Conservation (phyloP, 2,797 vertebrate species). For the Falco peregrinus region DNA sequence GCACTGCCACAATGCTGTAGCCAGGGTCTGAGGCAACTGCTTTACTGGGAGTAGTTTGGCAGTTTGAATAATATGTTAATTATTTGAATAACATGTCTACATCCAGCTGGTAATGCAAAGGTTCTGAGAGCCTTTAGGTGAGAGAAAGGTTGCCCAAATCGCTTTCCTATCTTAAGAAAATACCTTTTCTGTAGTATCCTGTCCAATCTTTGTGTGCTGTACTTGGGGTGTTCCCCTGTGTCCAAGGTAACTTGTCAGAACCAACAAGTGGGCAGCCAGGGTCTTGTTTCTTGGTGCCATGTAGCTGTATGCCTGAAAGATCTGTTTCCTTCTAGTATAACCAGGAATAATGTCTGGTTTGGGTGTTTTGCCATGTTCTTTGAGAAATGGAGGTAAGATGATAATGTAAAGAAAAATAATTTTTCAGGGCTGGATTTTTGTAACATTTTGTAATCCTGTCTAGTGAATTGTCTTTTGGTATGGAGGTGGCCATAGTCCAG, state of each 20-base stretch:
- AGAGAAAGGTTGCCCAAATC: not conserved
- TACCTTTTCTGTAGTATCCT: not conserved
- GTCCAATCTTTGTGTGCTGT: not conserved
- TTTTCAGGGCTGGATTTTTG: not conserved
- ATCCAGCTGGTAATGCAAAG: not conserved
- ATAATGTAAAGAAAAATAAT: not conserved
- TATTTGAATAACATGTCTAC: not conserved
- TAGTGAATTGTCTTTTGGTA: not conserved
- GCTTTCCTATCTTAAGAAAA: not conserved
- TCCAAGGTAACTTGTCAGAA: not conserved
- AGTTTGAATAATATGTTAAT: not conserved
- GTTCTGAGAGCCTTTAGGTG: not conserved
- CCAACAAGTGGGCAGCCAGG: too few relatives aligned
- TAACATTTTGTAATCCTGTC: not conserved
- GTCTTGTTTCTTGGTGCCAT: fast-evolving
- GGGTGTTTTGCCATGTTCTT: not conserved
- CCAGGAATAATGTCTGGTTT: not conserved
- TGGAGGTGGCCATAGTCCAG: not conserved
- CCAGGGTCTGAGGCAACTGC: not conserved
- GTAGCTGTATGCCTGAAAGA: not conserved
- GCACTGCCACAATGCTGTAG: not conserved
- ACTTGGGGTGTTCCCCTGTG: fast-evolving
- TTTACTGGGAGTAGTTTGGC: not conserved
- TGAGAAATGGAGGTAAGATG: not conserved
- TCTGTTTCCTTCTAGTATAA: not conserved